phyloP scores from a whole-genome alignment of 1,140 invertebrate genomes.

The Aethina tumida region DNA sequence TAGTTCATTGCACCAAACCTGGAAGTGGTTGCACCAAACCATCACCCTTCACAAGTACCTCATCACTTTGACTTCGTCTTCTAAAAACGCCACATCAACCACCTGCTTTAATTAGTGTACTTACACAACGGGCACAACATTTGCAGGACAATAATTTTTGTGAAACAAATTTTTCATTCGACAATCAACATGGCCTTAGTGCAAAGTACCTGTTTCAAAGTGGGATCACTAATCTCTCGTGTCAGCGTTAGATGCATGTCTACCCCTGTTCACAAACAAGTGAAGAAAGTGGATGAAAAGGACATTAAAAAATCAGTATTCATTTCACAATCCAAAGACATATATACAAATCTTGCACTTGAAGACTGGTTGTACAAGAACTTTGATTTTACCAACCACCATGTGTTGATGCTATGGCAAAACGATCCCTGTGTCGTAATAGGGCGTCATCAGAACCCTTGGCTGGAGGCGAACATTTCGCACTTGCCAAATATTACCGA shows the following conservation, averaged over 20 bases:
- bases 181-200: constrained; percentile 27
- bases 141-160: constrained; percentile 13
- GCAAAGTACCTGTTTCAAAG: constrained; percentile 19
- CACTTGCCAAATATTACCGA: constrained; percentile 42
- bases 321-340: constrained; percentile 81
- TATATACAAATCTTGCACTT: constrained; percentile 84
- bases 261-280: constrained; percentile 11
- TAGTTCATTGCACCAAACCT: constrained; percentile 76
- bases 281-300: constrained; percentile 11
- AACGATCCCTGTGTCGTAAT: constrained; percentile 92
- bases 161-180: constrained; percentile 5
- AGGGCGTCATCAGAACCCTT: constrained; percentile 95
- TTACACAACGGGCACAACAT: constrained; percentile 13
- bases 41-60: constrained; percentile 77
- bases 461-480: constrained; percentile 74
- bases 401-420: constrained; percentile 79
- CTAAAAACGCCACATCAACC: constrained; percentile 44
- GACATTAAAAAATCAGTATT: constrained; percentile 64
- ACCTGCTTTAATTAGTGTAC: constrained; percentile 1
- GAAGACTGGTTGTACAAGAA: constrained; percentile 92
- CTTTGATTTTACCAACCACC: constrained; percentile 68
- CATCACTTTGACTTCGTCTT: constrained; percentile 62
- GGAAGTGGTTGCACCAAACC: constrained; percentile 87
- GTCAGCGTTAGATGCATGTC: constrained; percentile 8
- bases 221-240: constrained; percentile 11